Conservation (phyloP, 2,113 vertebrate genomes). For the Brachionichthys hirsutus region DNA sequence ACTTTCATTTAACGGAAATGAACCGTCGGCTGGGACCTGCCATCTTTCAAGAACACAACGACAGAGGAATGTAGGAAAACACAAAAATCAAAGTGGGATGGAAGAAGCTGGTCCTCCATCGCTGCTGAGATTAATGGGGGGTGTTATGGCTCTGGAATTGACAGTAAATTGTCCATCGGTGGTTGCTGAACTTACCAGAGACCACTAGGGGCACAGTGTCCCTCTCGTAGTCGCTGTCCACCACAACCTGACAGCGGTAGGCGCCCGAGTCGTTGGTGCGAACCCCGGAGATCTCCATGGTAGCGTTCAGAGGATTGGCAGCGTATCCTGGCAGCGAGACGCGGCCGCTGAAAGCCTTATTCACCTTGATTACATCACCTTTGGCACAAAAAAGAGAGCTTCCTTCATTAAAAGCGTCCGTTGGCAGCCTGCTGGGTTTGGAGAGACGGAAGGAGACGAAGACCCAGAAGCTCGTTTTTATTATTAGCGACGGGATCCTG, state of each 20-base stretch:
- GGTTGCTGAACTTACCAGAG: slow-evolving; percentile 81
- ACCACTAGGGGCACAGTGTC: slow-evolving; percentile 89
- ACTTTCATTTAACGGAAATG: too few relatives aligned
- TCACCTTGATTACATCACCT: slow-evolving; percentile 87
- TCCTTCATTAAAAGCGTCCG: slow-evolving; percentile 23
- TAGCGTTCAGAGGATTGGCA: slow-evolving; percentile 81
- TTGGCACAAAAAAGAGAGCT: slow-evolving; percentile 78
- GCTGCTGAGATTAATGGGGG: slow-evolving; percentile 9
- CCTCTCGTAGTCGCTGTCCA: slow-evolving; percentile 87
- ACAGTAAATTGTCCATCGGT: not conserved
- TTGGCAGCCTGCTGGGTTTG: slow-evolving; percentile 6
- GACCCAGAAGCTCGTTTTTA: not conserved
- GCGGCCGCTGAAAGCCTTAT: slow-evolving; percentile 85
- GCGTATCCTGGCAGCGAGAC: slow-evolving; percentile 82
- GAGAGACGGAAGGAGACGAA: not conserved
- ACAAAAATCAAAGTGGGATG: too few relatives aligned
- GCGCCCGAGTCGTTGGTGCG: slow-evolving; percentile 88
- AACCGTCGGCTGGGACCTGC: too few relatives aligned
- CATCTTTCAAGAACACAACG: too few relatives aligned
- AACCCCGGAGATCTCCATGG: slow-evolving; percentile 81
- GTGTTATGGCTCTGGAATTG: too few relatives aligned
- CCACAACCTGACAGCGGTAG: slow-evolving; percentile 89
- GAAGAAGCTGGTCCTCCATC: too few relatives aligned
- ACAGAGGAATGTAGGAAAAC: too few relatives aligned
- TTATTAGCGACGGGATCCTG: not conserved